Percentiles rank a stretch among this genome's conserved stretches.
phyloP scores from a whole-genome alignment of 2,113 vertebrate genomes.

The Crotalus horridus region DNA sequence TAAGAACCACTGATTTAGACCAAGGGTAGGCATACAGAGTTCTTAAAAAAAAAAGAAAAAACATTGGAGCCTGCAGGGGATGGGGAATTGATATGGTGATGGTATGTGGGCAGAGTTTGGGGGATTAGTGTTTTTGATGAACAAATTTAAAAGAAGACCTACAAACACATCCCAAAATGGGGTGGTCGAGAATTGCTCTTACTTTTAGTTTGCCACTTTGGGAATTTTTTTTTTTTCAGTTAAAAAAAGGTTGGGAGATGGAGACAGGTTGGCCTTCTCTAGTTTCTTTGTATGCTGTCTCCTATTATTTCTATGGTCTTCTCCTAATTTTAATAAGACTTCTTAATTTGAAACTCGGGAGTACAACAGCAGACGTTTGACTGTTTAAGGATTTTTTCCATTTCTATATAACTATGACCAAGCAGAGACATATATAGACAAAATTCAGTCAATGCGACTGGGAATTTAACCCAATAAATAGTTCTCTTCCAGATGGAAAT shows the following conservation, averaged over 20 bases:
- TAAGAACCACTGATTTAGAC: no score
- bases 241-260: background rate
- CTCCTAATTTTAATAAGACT: background rate
- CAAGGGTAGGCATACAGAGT: background rate
- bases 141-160: background rate
- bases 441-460: background rate
- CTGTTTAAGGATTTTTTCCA: background rate
- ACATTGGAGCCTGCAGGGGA: background rate
- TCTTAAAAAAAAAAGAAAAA: background rate
- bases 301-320: background rate
- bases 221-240: background rate
- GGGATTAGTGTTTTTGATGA: background rate
- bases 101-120: background rate
- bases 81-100: background rate
- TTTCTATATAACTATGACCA: background rate
- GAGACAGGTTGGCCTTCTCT: background rate
- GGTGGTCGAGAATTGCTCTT: background rate
- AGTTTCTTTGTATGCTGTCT: background rate
- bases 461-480: background rate
- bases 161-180: background rate
- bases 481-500: background rate
- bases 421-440: background rate
- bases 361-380: background rate
- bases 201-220: background rate
- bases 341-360: background rate